Percentiles rank a stretch among this genome's conserved stretches.
Evolutionary conservation across 2,888 invertebrate genomes (phyloP).

Genomic region (Himalopsyche japonica): DNA sequence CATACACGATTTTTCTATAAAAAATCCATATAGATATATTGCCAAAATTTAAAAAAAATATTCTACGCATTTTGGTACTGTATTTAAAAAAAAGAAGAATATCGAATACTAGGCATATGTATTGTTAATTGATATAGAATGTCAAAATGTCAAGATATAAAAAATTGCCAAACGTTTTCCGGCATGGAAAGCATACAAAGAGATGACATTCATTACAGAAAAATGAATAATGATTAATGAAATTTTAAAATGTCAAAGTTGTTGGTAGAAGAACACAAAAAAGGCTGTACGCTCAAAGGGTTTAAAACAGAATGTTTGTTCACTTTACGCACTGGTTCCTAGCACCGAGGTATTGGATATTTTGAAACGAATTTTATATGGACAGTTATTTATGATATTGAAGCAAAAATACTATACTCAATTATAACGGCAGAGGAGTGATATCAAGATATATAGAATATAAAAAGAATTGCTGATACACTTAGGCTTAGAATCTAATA

Average conservation of each 20-base stretch:
- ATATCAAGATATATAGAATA: too few species aligned
- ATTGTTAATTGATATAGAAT: neutral
- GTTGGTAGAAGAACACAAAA: neutral
- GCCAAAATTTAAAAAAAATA: too few species aligned
- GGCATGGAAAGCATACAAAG: neutral
- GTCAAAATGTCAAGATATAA: neutral
- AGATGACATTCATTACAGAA: neutral
- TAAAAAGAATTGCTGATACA: too few species aligned
- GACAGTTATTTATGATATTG: too few species aligned
- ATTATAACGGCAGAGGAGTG: too few species aligned
- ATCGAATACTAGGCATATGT: neutral
- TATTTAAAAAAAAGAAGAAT: too few species aligned
- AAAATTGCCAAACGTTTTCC: neutral
- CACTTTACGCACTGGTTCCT: neutral
- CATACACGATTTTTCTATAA: too few species aligned
- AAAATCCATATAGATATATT: too few species aligned
- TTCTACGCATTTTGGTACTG: too few species aligned
- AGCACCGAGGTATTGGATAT: neutral
- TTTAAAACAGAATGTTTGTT: neutral
- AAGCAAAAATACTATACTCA: too few species aligned
- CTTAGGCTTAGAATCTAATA: too few species aligned
- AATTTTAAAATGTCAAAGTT: neutral
- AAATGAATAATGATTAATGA: neutral
- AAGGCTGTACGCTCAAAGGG: neutral
- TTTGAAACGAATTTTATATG: too few species aligned